phyloP scores from a whole-genome alignment of 2,797 vertebrate genomes.

The Ceyx erithaca region DNA sequence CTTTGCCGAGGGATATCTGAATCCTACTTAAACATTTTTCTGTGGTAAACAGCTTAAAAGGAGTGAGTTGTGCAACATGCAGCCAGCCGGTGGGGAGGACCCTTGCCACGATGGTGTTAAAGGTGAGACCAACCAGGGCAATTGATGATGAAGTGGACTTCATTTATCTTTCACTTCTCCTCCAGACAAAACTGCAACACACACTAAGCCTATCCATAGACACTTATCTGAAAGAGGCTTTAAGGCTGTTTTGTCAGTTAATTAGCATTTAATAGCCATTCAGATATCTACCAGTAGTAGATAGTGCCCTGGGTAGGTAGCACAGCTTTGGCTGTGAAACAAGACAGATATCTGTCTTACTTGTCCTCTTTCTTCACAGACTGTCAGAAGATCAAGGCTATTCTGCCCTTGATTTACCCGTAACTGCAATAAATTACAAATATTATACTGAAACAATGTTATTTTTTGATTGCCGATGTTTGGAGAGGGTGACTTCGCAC shows the following conservation, averaged over 20 bases:
- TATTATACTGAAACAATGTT: not conserved
- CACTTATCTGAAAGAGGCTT: not conserved
- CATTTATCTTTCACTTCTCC: not conserved
- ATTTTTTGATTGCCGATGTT: not conserved
- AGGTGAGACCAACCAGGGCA: not conserved
- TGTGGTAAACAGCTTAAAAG: conserved; percentile 25
- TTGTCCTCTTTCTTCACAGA: not conserved
- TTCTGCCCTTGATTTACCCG: not conserved
- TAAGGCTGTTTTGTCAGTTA: not conserved
- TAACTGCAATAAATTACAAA: not conserved
- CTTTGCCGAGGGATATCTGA: conserved; percentile 47
- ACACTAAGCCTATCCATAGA: not conserved
- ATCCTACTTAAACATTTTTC: conserved; percentile 59
- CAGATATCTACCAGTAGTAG: no score
- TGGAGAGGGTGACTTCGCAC: not conserved
- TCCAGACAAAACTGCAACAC: not conserved
- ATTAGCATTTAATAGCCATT: not conserved
- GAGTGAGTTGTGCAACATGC: not conserved
- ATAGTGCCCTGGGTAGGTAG: not conserved
- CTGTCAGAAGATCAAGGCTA: not conserved
- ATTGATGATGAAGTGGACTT: rapidly evolving
- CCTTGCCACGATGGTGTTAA: not conserved
- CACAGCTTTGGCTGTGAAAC: not conserved
- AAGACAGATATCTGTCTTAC: rapidly evolving
- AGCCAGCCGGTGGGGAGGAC: not conserved